phyloP scores from a whole-genome alignment of 2,797 vertebrate genomes.

The Petrocephalus sullivani region DNA sequence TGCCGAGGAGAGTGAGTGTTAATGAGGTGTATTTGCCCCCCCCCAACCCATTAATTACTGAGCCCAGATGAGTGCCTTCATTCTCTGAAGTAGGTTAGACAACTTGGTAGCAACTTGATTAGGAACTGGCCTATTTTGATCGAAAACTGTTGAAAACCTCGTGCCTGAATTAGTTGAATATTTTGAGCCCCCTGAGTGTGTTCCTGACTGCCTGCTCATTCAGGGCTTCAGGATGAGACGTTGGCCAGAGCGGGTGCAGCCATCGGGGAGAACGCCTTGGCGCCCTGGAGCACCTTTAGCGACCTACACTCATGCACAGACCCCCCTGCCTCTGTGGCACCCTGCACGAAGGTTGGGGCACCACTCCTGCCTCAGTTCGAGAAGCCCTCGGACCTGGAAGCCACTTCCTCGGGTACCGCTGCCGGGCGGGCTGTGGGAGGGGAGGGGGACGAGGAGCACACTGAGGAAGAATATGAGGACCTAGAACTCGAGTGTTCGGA shows the following conservation, averaged over 20 bases:
- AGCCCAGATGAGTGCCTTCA: background rate
- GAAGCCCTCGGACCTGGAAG: conserved; percentile 73
- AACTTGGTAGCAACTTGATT: background rate
- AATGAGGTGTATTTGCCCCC: background rate
- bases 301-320: conserved; percentile 75
- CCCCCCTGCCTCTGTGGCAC: conserved; percentile 68
- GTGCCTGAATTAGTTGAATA: background rate
- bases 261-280: conserved; percentile 45
- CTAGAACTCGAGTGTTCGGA: conserved; percentile 75
- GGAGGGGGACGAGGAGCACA: conserved; percentile 45
- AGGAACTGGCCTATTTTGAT: background rate
- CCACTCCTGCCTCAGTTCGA: conserved; percentile 45
- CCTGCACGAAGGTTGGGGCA: conserved; percentile 61
- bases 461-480: conserved; percentile 77
- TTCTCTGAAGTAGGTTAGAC: background rate
- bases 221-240: conserved; percentile 71
- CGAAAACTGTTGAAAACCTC: background rate
- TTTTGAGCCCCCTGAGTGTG: background rate
- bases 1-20: conserved; percentile 76
- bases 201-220: conserved; percentile 20
- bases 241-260: background rate
- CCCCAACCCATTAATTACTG: background rate
- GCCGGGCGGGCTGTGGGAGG: conserved; percentile 56
- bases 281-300: conserved; percentile 67
- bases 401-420: conserved; percentile 52